Evolutionary conservation across 2,888 invertebrate genomes (phyloP), one percentile per base, ranked within the genome.

Genomic region (Plagodis pulveraria): DNA sequence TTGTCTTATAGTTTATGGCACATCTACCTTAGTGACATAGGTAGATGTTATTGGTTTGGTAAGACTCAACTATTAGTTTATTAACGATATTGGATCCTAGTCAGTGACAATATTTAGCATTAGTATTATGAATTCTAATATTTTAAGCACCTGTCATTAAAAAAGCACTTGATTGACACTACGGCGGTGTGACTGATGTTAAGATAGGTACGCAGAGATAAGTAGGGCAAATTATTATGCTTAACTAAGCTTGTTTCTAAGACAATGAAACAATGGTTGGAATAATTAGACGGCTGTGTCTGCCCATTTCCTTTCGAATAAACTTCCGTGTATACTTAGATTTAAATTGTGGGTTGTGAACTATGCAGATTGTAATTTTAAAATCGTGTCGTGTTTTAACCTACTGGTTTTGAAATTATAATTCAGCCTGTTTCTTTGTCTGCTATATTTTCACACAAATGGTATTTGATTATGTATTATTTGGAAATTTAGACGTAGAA

Each of bases 201-300:
- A 33, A 55, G 44, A 55, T 51, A 47, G 38, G 9, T 36, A 58
- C 33, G 11, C 47, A 49, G 22, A 52, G 12, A 48, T 44, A 56
- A 41, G 40, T 56, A 40, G 12, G 33, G 36, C 46, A 22, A 6
- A 45, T 52, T 45, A 52, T 45, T 22, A 22, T 52, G 42, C 36
- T 40, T 45, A 59, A 45, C 11, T 32, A 53, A 58, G 43, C 50
- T 51, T 40, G 60, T 52, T n/a, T 58, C 22, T 22, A 66, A 66
- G 74, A 81, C 79, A 82, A 81, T 80, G 67, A 79, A 79, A 82
- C 80, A 81, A 81, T 78, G 50, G 69, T n/a, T 50, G 40, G 71
- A 50, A 72, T 73, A 73, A 76, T 73, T 76, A 74, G 53, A 56
- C 62, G 62, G 65, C 46, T 59, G 50, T 74, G 58, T 74, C 70